Conservation (phyloP, 2,888 invertebrate genomes). For the Autographa pulchrina region DNA sequence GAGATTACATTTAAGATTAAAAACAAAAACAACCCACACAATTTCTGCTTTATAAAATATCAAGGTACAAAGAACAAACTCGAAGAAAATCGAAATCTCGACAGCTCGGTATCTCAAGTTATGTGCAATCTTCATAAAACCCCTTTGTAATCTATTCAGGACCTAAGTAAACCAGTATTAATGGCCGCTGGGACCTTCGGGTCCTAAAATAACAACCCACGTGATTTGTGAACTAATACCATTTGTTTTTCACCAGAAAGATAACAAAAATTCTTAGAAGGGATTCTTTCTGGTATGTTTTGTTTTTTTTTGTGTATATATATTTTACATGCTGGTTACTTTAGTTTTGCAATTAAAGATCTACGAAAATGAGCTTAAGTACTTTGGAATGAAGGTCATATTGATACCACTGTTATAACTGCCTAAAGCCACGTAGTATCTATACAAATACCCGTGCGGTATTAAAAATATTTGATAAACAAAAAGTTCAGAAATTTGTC, state of each 20-base stretch:
- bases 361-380: too few relatives aligned
- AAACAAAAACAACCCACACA: background rate
- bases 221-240: slow-evolving; percentile 56
- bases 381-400: too few relatives aligned
- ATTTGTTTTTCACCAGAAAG: slow-evolving; percentile 16
- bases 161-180: slow-evolving; percentile 63
- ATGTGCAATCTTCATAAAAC: slow-evolving; percentile 56
- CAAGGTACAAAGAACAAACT: background rate
- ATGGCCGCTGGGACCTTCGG: slow-evolving; percentile 49
- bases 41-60: background rate
- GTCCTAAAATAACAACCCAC: slow-evolving; percentile 65
- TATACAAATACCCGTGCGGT: too few relatives aligned
- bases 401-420: too few relatives aligned
- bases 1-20: too few relatives aligned
- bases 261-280: slow-evolving; percentile 7
- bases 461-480: too few relatives aligned
- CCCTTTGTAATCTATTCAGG: slow-evolving; percentile 62
- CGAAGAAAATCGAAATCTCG: slow-evolving; percentile 8
- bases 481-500: too few relatives aligned
- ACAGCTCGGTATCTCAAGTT: slow-evolving; percentile 42
- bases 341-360: too few relatives aligned
- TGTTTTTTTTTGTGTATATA: slow-evolving; percentile 11
- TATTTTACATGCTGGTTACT: background rate
- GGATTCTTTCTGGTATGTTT: slow-evolving; percentile 15
- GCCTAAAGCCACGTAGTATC: too few relatives aligned